These are phyloP conservation scores for Amphimedon queenslandica DNA, from an alignment of 37 sponge, comb jelly and placozoan genomes.

Conservation along the genomic window DNA sequence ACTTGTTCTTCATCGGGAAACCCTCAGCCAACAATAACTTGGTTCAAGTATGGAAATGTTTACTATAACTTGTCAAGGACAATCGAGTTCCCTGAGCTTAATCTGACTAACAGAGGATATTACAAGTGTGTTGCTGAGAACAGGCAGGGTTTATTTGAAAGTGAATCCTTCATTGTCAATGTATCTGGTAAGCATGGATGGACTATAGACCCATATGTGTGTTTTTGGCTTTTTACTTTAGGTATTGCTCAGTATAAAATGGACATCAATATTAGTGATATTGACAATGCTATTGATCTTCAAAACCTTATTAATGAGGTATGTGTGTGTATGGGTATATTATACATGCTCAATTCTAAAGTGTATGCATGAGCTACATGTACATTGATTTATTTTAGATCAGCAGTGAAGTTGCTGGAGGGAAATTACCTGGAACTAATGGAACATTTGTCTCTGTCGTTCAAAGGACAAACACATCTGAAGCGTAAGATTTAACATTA, in stretches of 20 bases:
- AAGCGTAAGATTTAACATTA: too few relatives aligned
- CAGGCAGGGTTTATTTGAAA: slow-evolving; percentile 3
- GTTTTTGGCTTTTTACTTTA: background rate
- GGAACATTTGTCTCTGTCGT: too few relatives aligned
- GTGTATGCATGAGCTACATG: too few relatives aligned
- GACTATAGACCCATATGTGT: background rate
- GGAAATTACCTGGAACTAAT: background rate
- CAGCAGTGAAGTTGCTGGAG: background rate
- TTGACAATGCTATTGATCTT: background rate
- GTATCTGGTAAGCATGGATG: slow-evolving; percentile 4
- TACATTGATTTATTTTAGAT: background rate
- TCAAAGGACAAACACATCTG: too few relatives aligned
- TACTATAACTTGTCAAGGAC: background rate
- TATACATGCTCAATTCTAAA: background rate
- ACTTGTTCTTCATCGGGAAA: slow-evolving; percentile 23
- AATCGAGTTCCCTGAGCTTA: slow-evolving; percentile 12
- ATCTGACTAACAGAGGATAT: slow-evolving; percentile 18
- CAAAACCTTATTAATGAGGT: background rate
- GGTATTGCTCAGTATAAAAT: slow-evolving; percentile 19
- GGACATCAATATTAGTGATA: background rate
- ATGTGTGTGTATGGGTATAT: background rate
- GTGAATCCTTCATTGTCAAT: background rate
- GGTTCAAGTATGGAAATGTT: slow-evolving; percentile 33
- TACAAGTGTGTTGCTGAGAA: slow-evolving; percentile 31
- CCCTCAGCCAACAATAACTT: slow-evolving; percentile 38